Conservation (phyloP, 2,113 vertebrate genomes). For the Amphiprion ocellaris region DNA sequence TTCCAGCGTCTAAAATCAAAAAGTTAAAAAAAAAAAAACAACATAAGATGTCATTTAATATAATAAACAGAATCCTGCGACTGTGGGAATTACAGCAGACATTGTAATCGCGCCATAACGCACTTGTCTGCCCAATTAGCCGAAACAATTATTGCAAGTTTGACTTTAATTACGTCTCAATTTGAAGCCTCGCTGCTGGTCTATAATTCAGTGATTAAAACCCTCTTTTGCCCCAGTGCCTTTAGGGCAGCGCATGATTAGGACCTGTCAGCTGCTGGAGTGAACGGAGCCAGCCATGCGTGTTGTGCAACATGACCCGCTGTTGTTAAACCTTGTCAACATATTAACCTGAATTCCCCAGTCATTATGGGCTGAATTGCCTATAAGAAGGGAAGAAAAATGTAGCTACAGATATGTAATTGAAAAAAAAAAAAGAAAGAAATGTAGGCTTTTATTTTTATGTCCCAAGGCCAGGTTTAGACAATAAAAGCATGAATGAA, state of each 20-base stretch:
- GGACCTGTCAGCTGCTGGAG: constrained; percentile 95
- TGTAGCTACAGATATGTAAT: constrained; percentile 79
- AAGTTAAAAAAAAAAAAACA: too few relatives aligned
- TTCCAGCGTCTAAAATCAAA: neutral
- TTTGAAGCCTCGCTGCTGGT: constrained; percentile 92
- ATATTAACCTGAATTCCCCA: constrained; percentile 99
- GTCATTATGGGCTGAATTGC: constrained; percentile 88
- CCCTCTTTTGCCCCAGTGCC: constrained; percentile 90
- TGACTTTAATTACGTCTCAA: constrained; percentile 97
- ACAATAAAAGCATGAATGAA: constrained; percentile 62
- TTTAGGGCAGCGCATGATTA: constrained; percentile 95
- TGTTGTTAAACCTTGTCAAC: constrained; percentile 99
- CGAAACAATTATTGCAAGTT: constrained; percentile 97
- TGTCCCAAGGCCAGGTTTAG: constrained; percentile 84
- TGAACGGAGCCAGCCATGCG: constrained; percentile 91
- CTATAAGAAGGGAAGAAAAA: constrained; percentile 67
- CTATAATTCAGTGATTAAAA: constrained; percentile 94
- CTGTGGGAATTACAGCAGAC: constrained; percentile 50
- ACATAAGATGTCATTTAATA: too few relatives aligned
- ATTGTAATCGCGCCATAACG: constrained; percentile 58
- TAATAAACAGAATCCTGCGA: constrained; percentile 2
- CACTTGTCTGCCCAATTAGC: constrained; percentile 88
- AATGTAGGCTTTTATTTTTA: neutral
- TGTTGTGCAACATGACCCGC: constrained; percentile 94
- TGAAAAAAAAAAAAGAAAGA: constrained; percentile 69